A percentile compares a stretch with the other conserved stretches of the same genome.
Conservation (phyloP, 2,888 invertebrate species). For the Euplagia quadripunctaria region DNA sequence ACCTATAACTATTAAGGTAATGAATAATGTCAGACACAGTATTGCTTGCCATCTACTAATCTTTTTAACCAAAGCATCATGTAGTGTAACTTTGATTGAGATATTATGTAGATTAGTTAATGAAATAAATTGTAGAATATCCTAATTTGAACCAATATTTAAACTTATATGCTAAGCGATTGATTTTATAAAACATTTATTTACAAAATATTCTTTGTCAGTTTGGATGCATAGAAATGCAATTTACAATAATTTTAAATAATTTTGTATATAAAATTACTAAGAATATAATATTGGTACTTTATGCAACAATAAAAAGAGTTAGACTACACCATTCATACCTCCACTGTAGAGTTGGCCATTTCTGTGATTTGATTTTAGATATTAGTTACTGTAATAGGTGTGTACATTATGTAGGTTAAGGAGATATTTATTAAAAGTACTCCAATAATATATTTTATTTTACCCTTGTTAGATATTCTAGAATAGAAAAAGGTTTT, state of each 20-base stretch:
- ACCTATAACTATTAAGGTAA: background rate
- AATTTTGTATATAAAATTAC: no score
- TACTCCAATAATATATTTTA: no score
- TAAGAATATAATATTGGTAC: no score
- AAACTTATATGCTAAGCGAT: background rate
- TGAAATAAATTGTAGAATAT: background rate
- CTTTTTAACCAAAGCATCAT: background rate
- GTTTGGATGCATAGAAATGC: background rate
- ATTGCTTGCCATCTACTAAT: conserved; percentile 1
- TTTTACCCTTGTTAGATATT: no score
- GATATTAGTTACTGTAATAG: no score
- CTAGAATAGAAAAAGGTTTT: no score
- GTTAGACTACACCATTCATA: no score
- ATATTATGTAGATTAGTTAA: background rate
- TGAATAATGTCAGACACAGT: background rate
- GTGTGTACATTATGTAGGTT: no score
- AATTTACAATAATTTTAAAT: background rate
- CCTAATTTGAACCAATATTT: background rate
- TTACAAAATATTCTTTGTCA: background rate
- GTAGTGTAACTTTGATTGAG: background rate
- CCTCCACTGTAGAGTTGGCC: no score
- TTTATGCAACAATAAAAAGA: no score
- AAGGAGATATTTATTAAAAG: no score
- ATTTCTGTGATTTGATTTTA: no score
- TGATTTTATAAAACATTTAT: background rate